These are phyloP conservation scores for Bilobella aurantiaca DNA, from an alignment of 1,140 invertebrate species.

Conservation along the genomic window DNA sequence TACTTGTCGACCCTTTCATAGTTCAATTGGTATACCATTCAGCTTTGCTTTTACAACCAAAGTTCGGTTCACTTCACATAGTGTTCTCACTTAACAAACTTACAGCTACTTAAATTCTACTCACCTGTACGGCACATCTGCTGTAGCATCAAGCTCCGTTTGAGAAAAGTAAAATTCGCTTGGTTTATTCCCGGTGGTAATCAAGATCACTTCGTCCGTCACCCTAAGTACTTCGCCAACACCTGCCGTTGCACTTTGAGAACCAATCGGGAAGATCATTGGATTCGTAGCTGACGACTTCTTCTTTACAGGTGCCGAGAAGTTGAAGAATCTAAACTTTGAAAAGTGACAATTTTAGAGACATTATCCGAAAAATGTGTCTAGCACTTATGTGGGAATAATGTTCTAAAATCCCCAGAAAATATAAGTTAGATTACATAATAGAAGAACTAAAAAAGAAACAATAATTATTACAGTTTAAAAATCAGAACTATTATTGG, in stretches of 20 bases:
- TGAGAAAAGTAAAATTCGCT: slow-evolving; percentile 28
- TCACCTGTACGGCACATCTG: slow-evolving; percentile 34
- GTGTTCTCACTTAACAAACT: too few species aligned
- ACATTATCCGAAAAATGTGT: too few species aligned
- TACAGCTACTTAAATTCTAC: too few species aligned
- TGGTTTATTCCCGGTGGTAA: slow-evolving; percentile 34
- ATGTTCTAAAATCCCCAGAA: too few species aligned
- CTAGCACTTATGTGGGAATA: too few species aligned
- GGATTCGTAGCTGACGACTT: slow-evolving; percentile 57
- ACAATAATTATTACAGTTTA: too few species aligned
- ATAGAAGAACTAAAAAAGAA: too few species aligned
- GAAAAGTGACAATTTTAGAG: slow-evolving; percentile 25
- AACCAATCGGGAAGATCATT: slow-evolving; percentile 37
- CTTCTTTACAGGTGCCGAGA: slow-evolving; percentile 73
- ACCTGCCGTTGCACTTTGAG: slow-evolving; percentile 21
- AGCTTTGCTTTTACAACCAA: too few species aligned
- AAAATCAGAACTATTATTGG: background rate
- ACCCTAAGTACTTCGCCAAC: slow-evolving; percentile 36
- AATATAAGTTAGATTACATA: too few species aligned
- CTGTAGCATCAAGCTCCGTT: slow-evolving; percentile 18
- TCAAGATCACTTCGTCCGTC: slow-evolving; percentile 37
- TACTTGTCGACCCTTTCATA: too few species aligned
- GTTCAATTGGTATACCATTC: too few species aligned
- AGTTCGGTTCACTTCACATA: too few species aligned
- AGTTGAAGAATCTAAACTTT: slow-evolving; percentile 74